A percentile compares a stretch with the other conserved stretches of the same genome.
These are phyloP conservation scores for Lytechinus variegatus DNA, from an alignment of 35 echinoderm and acorn worm species.

Conservation along the genomic window DNA sequence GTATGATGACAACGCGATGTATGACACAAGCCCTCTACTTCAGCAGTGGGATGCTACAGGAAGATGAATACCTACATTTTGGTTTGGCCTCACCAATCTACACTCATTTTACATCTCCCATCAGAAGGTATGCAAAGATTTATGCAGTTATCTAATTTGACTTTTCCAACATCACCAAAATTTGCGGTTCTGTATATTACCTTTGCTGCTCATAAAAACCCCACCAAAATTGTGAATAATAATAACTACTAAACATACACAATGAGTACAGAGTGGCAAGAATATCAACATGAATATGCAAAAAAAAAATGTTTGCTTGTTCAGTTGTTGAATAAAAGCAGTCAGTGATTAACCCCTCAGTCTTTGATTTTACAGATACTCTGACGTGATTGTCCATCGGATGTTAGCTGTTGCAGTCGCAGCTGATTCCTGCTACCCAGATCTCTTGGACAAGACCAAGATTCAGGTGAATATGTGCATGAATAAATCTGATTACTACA, in stretches of 20 bases:
- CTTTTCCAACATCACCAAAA: no score
- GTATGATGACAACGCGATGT: conserved; percentile 97
- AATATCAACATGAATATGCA: no score
- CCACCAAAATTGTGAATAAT: no score
- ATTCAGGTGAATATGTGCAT: conserved; percentile 62
- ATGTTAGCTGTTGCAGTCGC: conserved; percentile 85
- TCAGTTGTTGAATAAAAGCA: neutral
- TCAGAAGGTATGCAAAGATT: conserved; percentile 70
- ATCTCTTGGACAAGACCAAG: conserved; percentile 75
- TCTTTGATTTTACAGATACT: conserved; percentile 62
- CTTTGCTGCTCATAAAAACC: no score
- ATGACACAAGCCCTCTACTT: conserved; percentile 98
- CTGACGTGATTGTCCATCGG: conserved; percentile 93
- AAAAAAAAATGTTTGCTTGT: no score
- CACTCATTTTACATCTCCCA: conserved; percentile 98
- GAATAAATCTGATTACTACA: no score
- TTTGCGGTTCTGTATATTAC: no score
- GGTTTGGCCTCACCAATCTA: conserved; percentile 97
- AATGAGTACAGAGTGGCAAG: no score
- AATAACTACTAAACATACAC: no score
- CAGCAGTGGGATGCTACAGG: conserved; percentile 84
- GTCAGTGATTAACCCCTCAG: neutral
- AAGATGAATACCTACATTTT: conserved; percentile 90
- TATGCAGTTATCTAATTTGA: no score
- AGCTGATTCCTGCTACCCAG: conserved; percentile 75